Conservation (phyloP, 2,113 vertebrate genomes). For the Oryzias javanicus region DNA sequence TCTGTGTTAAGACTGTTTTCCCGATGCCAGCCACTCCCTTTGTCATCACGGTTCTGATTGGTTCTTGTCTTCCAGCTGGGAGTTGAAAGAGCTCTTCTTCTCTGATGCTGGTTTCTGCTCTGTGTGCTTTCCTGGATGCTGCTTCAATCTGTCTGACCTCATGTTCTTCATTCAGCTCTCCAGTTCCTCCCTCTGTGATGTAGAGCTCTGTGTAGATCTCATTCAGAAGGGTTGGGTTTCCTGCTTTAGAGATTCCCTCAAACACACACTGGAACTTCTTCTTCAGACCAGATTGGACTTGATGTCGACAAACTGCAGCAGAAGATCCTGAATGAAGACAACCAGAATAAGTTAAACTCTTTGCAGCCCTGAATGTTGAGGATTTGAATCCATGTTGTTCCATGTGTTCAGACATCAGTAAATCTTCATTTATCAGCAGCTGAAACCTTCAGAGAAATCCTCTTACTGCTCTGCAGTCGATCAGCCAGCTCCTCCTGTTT, state of each 20-base stretch:
- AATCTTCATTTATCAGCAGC: too few relatives aligned
- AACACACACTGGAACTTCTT: too few relatives aligned
- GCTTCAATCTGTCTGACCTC: conserved; percentile 51
- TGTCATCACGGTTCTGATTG: neutral
- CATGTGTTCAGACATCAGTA: too few relatives aligned
- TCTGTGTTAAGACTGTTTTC: neutral
- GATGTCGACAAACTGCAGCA: too few relatives aligned
- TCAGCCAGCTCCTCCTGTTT: too few relatives aligned
- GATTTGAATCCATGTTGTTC: too few relatives aligned
- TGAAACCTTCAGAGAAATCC: too few relatives aligned
- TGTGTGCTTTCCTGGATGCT: conserved; percentile 24
- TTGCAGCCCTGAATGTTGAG: too few relatives aligned
- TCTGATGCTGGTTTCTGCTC: neutral
- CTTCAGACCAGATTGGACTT: too few relatives aligned
- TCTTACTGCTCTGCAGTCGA: too few relatives aligned
- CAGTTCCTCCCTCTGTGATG: conserved; percentile 44
- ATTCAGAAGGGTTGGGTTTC: conserved; percentile 23
- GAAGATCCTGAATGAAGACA: too few relatives aligned
- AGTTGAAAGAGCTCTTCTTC: neutral
- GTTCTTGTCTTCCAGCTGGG: conserved; percentile 1
- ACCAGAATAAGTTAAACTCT: too few relatives aligned
- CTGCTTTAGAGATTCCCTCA: neutral
- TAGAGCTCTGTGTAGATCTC: conserved; percentile 53
- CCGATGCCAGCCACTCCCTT: conserved; percentile 1
- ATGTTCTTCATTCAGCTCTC: conserved; percentile 30